Evolutionary conservation across 2,113 vertebrate species (phyloP), one percentile per base, ranked within the genome.

Genomic region (Suncus etruscus): DNA sequence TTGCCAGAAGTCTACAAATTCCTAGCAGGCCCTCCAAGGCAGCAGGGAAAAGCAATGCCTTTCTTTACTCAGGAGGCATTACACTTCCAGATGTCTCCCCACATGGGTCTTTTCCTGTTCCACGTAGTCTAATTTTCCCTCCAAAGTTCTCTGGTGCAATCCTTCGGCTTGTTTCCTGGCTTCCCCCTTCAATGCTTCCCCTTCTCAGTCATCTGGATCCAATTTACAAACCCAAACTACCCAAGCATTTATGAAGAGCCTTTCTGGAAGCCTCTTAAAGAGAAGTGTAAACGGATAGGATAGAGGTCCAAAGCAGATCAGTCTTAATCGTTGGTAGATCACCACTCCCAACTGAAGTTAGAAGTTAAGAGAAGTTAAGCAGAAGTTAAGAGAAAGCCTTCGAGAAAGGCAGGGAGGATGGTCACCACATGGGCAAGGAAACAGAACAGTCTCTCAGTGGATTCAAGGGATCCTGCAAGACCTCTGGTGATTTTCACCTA

Each of bases 181-280:
- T 16, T 78, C 77, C 93, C 66, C 32, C 90, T 83, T 76, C n/a
- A 15, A 2, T 6, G 29, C 68, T 10, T 9, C 39, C 70, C 70
- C 70, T 29, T 29, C 94, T 73, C 94, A 91, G 87, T 97, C 95
- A 97, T 96, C 96, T 96, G 95, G 95, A 96, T 90, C 87, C 95
- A 96, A 94, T 97, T 96, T 96, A 85, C 93, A 96, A 95, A 91
- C 76, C 92, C 94, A 94, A 96, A 95, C 83, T 95, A 89, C 92
- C 94, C 87, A 95, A 95, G 93, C 96, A 96, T 95, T 86, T 92
- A 95, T 91, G 68, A 92, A 94, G 80, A 90, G 69, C 94, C 66
- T 81, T 94, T 89, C 92, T 93, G 93, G 87, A 89, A 90, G 76
- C 32, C 58, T 96, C 93, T 96, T 89, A 89, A 95, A 95, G 83